Base-by-base conservation (phyloP, 2,888 invertebrate genomes). In the Zhuqinia jingwanae region DNA sequence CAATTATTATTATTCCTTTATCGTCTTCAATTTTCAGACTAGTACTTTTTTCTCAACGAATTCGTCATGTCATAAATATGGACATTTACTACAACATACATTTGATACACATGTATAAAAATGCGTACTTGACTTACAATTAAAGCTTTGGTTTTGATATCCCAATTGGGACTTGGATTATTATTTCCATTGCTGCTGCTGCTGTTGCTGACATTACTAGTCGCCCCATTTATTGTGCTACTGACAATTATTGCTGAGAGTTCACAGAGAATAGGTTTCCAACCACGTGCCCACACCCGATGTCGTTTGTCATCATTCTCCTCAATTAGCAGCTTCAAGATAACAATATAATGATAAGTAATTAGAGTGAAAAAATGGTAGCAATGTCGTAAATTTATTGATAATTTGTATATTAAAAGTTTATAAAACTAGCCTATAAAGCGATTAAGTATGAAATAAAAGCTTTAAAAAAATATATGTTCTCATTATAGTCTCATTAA, bases 211-310 rank as follows among this genome's bases (percentile, higher is more conserved):
- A 50, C 5, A 60, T 25, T 17, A 13, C n/a, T 42, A 47, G 45
- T 13, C 17, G 56, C n/a, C 56, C 13, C 75, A 56, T 15, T 36
- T 47, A 50, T 30, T 36, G 17, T 11, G 58, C 60, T 77, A 36
- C 82, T 70, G 20, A 78, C 30, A 30, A 88, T 85, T 27, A 88
- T 85, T 36, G 11, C 60, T 30, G 88, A 80, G 30, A 89, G 79
- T 70, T 88, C 88, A 36, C 42, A 47, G 6, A 89, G 83, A 36
- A 89, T 81, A 17, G 88, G 88, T n/a, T 75, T 80, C 89, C 89
- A 89, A n/a, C 88, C 88, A 13, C 79, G 75, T 13, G 75, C 53
- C 88, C 88, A 88, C n/a, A 85, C 79, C 11, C 79, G 82, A 83
- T 87, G 78, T 17, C 25, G n/a, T 58, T 36, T 86, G 70, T 81